Percentiles rank a stretch among this genome's conserved stretches.
Conservation (phyloP, 2,113 vertebrate genomes). For the Nothoprocta perdicaria region DNA sequence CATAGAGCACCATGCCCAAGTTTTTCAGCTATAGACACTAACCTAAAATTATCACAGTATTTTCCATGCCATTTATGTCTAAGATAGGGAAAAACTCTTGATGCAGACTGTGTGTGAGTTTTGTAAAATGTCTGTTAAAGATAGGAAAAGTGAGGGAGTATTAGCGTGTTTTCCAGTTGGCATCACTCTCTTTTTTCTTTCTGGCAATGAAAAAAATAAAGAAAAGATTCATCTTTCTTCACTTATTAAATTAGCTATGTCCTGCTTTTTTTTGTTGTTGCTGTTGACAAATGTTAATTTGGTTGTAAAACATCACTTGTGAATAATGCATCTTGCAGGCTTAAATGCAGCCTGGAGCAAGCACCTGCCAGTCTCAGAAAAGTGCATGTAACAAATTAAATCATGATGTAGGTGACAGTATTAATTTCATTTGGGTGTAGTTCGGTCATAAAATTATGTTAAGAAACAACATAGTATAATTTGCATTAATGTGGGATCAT, state of each 20-base stretch:
- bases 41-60: neutral
- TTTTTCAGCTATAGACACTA: neutral
- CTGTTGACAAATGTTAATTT: constrained; percentile 25
- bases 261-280: neutral
- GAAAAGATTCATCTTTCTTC: neutral
- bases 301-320: constrained; percentile 30
- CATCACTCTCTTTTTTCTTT: neutral
- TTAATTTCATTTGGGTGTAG: neutral
- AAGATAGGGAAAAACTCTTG: neutral
- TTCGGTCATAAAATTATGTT: constrained; percentile 16
- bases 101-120: neutral
- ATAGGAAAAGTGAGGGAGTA: neutral
- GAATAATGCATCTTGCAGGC: neutral
- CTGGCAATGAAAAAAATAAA: neutral
- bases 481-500: constrained; percentile 1
- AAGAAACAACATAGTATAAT: constrained; percentile 9
- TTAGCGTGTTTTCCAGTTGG: neutral
- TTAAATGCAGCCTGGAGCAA: constrained; percentile 33
- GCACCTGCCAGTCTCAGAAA: constrained; percentile 6
- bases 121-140: neutral
- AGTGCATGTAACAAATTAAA: neutral
- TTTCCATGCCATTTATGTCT: neutral
- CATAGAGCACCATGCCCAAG: neutral
- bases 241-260: constrained; percentile 12
- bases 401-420: constrained; percentile 14